phyloP scores from a whole-genome alignment of 2,888 invertebrate genomes.

The Andrena bicolor region DNA sequence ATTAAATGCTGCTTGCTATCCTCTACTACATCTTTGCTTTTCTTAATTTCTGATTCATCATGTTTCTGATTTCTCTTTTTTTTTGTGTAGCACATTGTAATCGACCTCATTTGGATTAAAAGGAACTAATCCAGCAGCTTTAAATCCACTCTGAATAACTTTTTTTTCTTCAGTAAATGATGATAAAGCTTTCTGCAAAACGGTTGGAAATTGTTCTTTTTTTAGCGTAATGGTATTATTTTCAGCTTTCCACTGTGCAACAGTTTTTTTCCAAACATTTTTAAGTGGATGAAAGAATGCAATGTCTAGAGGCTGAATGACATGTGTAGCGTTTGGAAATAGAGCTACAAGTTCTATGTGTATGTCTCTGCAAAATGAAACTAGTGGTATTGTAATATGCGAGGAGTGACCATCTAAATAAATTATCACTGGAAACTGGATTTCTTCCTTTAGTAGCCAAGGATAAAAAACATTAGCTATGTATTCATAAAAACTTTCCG shows the following conservation, averaged over 20 bases:
- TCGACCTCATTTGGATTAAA: not conserved
- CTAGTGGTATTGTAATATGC: not conserved
- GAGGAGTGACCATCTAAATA: not conserved
- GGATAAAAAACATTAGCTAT: not conserved
- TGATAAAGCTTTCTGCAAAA: not conserved
- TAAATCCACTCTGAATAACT: slow-evolving; percentile 2
- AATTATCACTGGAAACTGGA: not conserved
- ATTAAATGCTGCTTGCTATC: too few relatives aligned
- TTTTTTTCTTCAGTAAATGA: not conserved
- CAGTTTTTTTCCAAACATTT: not conserved
- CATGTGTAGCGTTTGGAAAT: not conserved
- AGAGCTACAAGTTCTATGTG: not conserved
- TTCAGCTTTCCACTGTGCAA: not conserved
- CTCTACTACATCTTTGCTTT: too few relatives aligned
- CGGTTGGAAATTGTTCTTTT: not conserved
- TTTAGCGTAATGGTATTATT: not conserved
- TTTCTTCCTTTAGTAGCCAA: not conserved
- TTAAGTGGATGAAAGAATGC: not conserved
- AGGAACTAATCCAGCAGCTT: not conserved
- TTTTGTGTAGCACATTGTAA: too few relatives aligned
- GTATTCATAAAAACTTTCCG: not conserved
- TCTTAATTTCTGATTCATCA: too few relatives aligned
- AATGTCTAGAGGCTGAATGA: not conserved
- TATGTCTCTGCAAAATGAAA: slow-evolving; percentile 1
- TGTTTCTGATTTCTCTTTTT: too few relatives aligned